Base-by-base conservation (phyloP, 2,888 invertebrate genomes). In the Allophyes oxyacanthae region DNA sequence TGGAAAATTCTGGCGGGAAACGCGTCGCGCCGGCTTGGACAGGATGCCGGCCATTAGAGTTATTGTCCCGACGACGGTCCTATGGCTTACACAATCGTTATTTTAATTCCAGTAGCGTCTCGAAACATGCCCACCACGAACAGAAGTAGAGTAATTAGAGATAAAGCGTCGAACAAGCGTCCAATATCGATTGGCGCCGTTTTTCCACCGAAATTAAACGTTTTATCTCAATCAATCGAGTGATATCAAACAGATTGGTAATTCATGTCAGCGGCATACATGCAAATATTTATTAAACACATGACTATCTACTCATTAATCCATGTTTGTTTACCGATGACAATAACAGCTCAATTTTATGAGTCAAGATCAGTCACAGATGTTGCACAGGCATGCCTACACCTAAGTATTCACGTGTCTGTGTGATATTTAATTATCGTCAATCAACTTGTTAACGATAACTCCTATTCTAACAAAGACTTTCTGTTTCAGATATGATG, bases 1-100 rank as follows among this genome's bases (percentile, higher is more conserved):
- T 93, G 85, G 92, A 92, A 91, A 89, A 86, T 90, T 91, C 92
- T 91, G 84, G 86, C 87, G 87, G 84, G 83, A 86, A 84, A 86
- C 87, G 76, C 79, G 72, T 75, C 74, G 74, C 66, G 72, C 71
- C 81, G 75, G 79, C 68, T 75, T 59, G 65, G 50, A 61, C 92
- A 92, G 92, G 93, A 92, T 87, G 88, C 56, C 64, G 76, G 62
- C 86, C 81, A 91, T 92, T 92, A 91, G 69, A 58, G 64, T 85
- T 81, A 88, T 89, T 90, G 90, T 83, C 79, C 75, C 71, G 78
- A 59, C 71, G 78, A 59, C 72, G 69, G 73, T 71, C 68, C 70
- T 61, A 59, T 56, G 62, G 41, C 77, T 85, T 82, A 79, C 77
- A 81, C 85, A 82, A 83, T 77, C 63, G 57, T 67, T 72, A 72